Base-by-base conservation (phyloP, 2,113 vertebrate genomes). In the Apistogramma diplotaenia region DNA sequence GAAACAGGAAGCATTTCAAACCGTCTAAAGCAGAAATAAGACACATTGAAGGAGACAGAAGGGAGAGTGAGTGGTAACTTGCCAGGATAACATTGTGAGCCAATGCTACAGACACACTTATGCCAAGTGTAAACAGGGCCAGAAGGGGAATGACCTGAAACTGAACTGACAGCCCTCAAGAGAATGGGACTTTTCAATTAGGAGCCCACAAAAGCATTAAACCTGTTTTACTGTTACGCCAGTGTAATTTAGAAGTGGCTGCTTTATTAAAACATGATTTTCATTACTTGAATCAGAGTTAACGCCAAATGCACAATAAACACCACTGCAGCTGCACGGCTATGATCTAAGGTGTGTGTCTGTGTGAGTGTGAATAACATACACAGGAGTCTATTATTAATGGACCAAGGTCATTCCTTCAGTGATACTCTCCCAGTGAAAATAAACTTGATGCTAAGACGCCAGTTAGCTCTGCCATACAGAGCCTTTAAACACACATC, bases 391-490 rank as follows among this genome's bases (percentile, higher is more conserved):
- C 23, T 85, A 62, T 88, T 85, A 89, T 90, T 90, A 92, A 87
- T 91, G 87, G 67, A 15, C 83, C 86, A 85, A 86, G 86, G 85
- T 93, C 85, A 81, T 84, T 81, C 84, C 79, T 75, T 74, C 70
- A 88, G 58, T 76, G 76, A 89, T 81, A 72, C 78, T 83, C 73
- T 70, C 65, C 25, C 65, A 79, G 75, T 79, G 76, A 86, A 92
- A 93, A 92, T 91, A 93, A 93, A 91, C 78, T 73, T 74, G 54
- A 70, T 70, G 65, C 43, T 78, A 84, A 85, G 58, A 85, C 74
- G 19, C 43, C 85, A 65, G 78, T 82, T 56, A 81, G 70, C 61
- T 74, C 59, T 70, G 65, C 65, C 65, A 70, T 49, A 16, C 65
- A 70, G 65, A 70, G 16, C 65, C 43, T 70, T 82, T 65, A 74